Percentiles rank a stretch among this genome's conserved stretches.
Evolutionary conservation across 2,888 invertebrate genomes (phyloP).

Genomic region (Philereme transversata): DNA sequence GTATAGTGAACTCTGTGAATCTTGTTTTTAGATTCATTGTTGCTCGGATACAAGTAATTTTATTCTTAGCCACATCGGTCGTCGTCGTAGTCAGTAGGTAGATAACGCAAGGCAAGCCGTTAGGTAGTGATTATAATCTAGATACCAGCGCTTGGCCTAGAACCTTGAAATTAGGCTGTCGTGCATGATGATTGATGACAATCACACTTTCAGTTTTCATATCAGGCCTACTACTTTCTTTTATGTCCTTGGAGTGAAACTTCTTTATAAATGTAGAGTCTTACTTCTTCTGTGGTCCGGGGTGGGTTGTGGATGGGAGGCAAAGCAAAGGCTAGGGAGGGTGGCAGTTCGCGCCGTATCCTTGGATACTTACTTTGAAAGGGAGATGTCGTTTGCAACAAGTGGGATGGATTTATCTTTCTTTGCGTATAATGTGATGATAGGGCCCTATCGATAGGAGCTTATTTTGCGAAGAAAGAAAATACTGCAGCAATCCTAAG

Average conservation of each 20-base stretch:
- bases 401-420: constrained; percentile 42
- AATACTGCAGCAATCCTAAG: neutral
- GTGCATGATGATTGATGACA: no score
- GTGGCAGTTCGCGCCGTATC: constrained; percentile 51
- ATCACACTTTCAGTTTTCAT: no score
- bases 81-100: no score
- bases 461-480: constrained; percentile 11
- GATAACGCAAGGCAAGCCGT: no score
- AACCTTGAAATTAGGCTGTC: no score
- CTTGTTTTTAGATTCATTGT: no score
- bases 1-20: neutral
- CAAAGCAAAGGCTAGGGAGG: constrained; percentile 21
- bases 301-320: constrained; percentile 14
- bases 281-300: constrained; percentile 3
- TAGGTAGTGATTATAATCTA: no score
- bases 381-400: constrained; percentile 66
- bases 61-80: no score
- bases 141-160: no score
- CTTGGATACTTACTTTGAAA: constrained; percentile 55
- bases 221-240: no score
- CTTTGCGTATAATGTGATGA: constrained; percentile 8
- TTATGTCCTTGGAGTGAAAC: constrained; percentile 2
- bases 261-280: neutral
- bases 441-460: constrained; percentile 4
- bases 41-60: no score